Evolutionary conservation across 2,888 invertebrate genomes (phyloP).

Genomic region (Drosophila falleni): DNA sequence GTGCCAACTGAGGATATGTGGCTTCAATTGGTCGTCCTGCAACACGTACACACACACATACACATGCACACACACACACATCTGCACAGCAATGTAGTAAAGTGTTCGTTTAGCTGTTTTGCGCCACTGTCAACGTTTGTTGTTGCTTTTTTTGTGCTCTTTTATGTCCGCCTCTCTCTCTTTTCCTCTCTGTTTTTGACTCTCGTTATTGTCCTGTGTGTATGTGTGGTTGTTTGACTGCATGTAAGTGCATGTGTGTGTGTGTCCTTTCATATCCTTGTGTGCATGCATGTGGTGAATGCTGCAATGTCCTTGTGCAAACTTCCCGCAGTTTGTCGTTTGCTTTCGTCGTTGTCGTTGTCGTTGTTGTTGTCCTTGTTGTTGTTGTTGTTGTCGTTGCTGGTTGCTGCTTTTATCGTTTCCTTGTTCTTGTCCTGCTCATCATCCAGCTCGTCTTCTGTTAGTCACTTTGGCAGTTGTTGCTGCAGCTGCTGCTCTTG

Average conservation of each 20-base stretch:
- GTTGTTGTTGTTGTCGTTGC: conserved; percentile 29
- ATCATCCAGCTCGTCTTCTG: conserved; percentile 24
- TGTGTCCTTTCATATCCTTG: conserved; percentile 71
- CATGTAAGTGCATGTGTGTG: conserved; percentile 29
- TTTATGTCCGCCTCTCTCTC: conserved; percentile 45
- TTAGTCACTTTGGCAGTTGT: conserved; percentile 58
- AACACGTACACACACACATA: conserved; percentile 32
- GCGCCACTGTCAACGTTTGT: conserved; percentile 61
- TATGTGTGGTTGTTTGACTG: conserved; percentile 26
- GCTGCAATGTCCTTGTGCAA: conserved; percentile 81
- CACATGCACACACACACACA: conserved; percentile 16
- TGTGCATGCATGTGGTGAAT: conserved; percentile 80
- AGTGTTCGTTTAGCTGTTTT: conserved; percentile 67
- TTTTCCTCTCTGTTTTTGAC: conserved; percentile 4
- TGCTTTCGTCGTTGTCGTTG: conserved; percentile 39
- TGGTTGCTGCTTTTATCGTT: conserved; percentile 42
- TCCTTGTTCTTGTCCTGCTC: conserved; percentile 51
- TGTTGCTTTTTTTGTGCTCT: conserved; percentile 59
- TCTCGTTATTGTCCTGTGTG: conserved; percentile 35
- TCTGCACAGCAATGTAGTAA: conserved; percentile 19
- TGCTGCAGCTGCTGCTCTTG: conserved; percentile 39
- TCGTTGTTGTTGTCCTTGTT: conserved; percentile 17
- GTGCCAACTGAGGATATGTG: conserved; percentile 48
- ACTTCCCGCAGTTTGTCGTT: conserved; percentile 78
- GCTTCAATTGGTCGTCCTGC: conserved; percentile 73